Conservation (phyloP, 1,140 invertebrate genomes). For the Paramacrobiotus metropolitanus region DNA sequence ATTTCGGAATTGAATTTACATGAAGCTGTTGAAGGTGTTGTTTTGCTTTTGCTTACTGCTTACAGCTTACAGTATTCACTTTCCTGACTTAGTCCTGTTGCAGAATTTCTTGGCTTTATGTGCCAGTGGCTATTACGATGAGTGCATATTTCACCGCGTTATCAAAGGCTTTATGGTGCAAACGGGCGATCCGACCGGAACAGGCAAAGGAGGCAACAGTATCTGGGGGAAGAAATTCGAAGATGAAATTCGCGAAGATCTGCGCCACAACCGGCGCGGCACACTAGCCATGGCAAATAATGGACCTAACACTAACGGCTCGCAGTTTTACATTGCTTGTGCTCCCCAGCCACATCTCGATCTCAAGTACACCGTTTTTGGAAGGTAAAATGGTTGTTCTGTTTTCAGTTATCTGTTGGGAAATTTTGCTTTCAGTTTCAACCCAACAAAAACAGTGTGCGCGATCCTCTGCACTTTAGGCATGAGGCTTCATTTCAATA, state of each 20-base stretch:
- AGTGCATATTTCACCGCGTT: constrained; percentile 77
- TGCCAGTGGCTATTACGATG: constrained; percentile 84
- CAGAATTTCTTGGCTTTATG: constrained; percentile 91
- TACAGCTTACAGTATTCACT: background rate
- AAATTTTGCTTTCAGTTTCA: too few relatives aligned
- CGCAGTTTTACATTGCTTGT: constrained; percentile 92
- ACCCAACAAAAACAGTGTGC: too few relatives aligned
- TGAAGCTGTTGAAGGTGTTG: too few relatives aligned
- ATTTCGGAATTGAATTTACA: too few relatives aligned
- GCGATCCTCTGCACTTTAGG: too few relatives aligned
- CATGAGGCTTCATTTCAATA: too few relatives aligned
- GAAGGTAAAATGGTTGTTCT: constrained; percentile 54
- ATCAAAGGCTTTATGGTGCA: constrained; percentile 97
- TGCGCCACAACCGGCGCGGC: constrained; percentile 62
- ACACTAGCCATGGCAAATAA: constrained; percentile 95
- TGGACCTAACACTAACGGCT: constrained; percentile 92
- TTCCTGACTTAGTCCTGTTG: constrained; percentile 10
- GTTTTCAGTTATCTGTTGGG: too few relatives aligned
- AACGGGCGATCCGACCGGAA: constrained; percentile 72
- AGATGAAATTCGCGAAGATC: constrained; percentile 81
- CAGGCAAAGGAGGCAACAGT: constrained; percentile 72
- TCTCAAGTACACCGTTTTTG: constrained; percentile 89
- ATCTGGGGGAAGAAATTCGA: constrained; percentile 81
- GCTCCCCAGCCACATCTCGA: constrained; percentile 80
- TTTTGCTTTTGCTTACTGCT: too few relatives aligned